Conservation (phyloP, 2,797 vertebrate genomes). For the Nannoperca australis region DNA sequence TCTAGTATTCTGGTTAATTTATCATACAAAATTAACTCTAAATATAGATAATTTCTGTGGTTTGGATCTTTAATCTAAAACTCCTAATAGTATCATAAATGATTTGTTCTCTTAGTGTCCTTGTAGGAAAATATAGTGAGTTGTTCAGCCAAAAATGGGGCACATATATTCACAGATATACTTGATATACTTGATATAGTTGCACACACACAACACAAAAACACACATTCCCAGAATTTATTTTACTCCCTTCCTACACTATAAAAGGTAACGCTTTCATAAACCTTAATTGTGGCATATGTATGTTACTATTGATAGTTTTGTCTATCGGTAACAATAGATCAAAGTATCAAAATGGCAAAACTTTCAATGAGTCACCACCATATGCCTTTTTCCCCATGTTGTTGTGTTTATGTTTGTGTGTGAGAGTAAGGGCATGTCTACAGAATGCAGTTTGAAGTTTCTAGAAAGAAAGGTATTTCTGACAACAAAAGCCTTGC, state of each 20-base stretch:
- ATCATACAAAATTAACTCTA: constrained; percentile 42
- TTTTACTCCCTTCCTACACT: background rate
- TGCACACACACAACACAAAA: background rate
- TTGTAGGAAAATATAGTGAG: background rate
- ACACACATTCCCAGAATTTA: background rate
- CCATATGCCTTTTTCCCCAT: constrained; percentile 13
- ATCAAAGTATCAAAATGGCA: constrained; percentile 4
- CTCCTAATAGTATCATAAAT: constrained; percentile 21
- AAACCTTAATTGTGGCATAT: background rate
- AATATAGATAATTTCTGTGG: constrained; percentile 44
- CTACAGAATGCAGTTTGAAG: background rate
- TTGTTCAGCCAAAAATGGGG: background rate
- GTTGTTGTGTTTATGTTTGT: background rate
- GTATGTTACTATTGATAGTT: background rate
- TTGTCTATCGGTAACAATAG: background rate
- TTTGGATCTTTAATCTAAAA: constrained; percentile 36
- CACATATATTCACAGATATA: background rate
- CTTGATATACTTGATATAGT: background rate
- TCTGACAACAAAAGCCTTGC: constrained; percentile 21
- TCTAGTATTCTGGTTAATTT: constrained; percentile 36
- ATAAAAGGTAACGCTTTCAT: no score
- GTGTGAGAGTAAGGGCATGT: background rate
- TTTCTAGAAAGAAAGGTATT: constrained; percentile 14
- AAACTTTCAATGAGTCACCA: constrained; percentile 12
- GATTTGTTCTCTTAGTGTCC: constrained; percentile 10